Evolutionary conservation across 2,113 vertebrate species (phyloP), one percentile per base, ranked within the genome.

Genomic region (Trachemys scripta): DNA sequence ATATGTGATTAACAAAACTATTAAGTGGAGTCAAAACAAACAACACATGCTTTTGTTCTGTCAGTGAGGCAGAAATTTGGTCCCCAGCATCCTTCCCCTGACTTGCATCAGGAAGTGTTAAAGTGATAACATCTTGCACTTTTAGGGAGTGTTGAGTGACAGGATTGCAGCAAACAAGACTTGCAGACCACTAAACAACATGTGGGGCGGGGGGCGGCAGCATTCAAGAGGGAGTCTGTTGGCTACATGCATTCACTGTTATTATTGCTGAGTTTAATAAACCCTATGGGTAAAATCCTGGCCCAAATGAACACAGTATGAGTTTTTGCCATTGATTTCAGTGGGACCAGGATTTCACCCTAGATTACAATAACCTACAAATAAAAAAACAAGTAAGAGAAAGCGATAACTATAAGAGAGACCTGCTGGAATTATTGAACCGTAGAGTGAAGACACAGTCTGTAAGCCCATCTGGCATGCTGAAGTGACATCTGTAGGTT

Each of bases 61-160:
- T 92, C 90, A 69, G 84, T 0, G 4, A 93, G 89, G 51, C 91
- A 87, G 69, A 92, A 76, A 85, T 9, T 56, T 96, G 78, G 87
- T 84, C 84, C 85, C 92, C 91, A 86, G 75, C 78, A 24, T 9
- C 14, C 89, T 93, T 90, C 31, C 72, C 82, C 90, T 96, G 93
- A 84, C 89, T 91, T 54, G 22, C 82, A 53, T 49, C 80, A 94
- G 94, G 24, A 90, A 84, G 82, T 88, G 84, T 95, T 95, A 93
- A 96, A 88, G 78, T 91, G 51, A 65, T 38, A 8, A 78, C 85
- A 96, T 95, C 95, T 90, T 93, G 82, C 82, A 31, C 54, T 94
- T n/a, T 96, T 93, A 91, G 80, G 75, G 79, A 0, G 0, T 88
- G 89, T 62, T 81, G 84, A 91, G 85, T 42, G 87, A 91, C 45